phyloP scores from a whole-genome alignment of 2,113 vertebrate genomes.

The Chelonoidis abingdonii region DNA sequence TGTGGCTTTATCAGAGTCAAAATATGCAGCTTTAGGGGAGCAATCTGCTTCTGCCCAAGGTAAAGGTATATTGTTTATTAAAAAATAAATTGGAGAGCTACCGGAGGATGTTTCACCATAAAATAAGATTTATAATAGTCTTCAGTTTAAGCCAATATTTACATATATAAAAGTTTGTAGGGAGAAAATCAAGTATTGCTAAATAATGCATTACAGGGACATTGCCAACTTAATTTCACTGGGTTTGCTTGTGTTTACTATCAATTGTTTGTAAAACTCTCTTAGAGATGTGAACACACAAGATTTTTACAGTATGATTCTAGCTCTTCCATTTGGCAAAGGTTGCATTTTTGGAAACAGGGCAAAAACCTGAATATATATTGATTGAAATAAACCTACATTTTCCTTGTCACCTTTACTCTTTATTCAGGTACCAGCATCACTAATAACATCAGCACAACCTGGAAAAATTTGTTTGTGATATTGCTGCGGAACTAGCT shows the following conservation, averaged over 20 bases:
- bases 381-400: not conserved
- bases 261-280: constrained; percentile 15
- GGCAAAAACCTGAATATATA: not conserved
- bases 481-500: not conserved
- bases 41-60: not conserved
- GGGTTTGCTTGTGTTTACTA: constrained; percentile 45
- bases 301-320: not conserved
- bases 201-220: not conserved
- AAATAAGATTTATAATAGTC: constrained; percentile 26
- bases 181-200: constrained; percentile 26
- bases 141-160: constrained; percentile 31
- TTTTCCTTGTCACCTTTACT: not conserved
- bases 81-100: not conserved
- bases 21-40: not conserved
- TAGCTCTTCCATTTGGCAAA: not conserved
- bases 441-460: not conserved
- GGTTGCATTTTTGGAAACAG: not conserved
- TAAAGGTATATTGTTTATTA: not conserved
- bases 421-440: not conserved
- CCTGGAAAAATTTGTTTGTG: not conserved
- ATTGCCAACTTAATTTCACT: constrained; percentile 23
- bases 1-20: constrained; percentile 30
- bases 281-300: not conserved
- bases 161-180: constrained; percentile 7
- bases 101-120: constrained; percentile 27